Base-by-base conservation (phyloP, 2,888 invertebrate genomes). In the Aporophyla nigra region DNA sequence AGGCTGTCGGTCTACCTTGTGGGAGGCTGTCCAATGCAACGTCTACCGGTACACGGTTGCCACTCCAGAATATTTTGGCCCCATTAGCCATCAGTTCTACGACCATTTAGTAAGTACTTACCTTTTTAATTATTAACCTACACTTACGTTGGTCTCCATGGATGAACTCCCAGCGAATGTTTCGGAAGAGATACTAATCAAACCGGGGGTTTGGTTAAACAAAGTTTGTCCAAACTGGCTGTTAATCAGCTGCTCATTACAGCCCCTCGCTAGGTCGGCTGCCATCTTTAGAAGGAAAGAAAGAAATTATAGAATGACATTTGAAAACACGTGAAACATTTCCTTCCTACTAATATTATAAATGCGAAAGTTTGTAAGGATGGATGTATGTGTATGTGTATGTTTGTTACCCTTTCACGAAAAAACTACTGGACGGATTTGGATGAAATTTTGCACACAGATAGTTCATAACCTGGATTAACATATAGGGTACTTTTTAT, bases 281-380 rank as follows among this genome's bases (percentile, higher is more conserved):
- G 74, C 40, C 86, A 84, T 86, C 80, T 80, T 9, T 7, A 9
- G 6, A 40, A n/a, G 40, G 3, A 12, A 54, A 33, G 2, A 49
- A 51, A 10, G 12, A 27, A 27, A 66, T 49, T 0, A n/a, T n/a
- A 56, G 21, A 51, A 16, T 33, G 27, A 49, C 7, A 49, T 49
- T 21, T 19, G 4, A 14, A 5, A 27, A 14, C 10, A 54, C 27
- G 16, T 65, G 12, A 49, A 14, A 21, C 7, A 14, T 16, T 33
- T 33, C 33, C 33, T 33, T 33, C 33, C 33, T n/a, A n/a, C n/a
- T n/a, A n/a, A n/a, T n/a, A n/a, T n/a, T n/a, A n/a, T n/a, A n/a
- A n/a, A n/a, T n/a, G n/a, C n/a, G n/a, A n/a, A n/a, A n/a, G n/a
- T n/a, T n/a, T n/a, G n/a, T n/a, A n/a, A n/a, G n/a, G n/a, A n/a